A percentile compares a stretch with the other conserved stretches of the same genome.
phyloP scores from a whole-genome alignment of 2,888 invertebrate species.

The Pseudococcus longispinus region DNA sequence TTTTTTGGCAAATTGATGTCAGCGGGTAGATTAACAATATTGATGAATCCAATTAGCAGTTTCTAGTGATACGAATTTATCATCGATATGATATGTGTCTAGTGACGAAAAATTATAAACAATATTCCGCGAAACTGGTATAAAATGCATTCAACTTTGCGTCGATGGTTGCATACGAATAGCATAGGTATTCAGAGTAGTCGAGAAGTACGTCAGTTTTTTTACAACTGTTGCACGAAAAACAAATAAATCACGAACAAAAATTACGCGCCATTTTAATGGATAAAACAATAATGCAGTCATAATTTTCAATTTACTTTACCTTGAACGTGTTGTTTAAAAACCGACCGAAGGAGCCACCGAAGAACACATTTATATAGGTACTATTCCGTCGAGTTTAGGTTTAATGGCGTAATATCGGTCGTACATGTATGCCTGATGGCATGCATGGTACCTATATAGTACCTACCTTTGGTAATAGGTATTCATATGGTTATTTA shows the following conservation, averaged over 20 bases:
- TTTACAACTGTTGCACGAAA: conserved; percentile 54
- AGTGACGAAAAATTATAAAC: background rate
- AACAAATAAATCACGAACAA: conserved; percentile 52
- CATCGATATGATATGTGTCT: background rate
- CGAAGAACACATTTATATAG: background rate
- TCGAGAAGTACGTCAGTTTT: background rate
- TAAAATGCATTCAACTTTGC: background rate
- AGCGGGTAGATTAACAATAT: background rate
- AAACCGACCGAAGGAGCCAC: conserved; percentile 7
- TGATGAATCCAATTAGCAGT: background rate
- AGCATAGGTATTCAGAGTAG: background rate
- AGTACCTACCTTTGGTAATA: background rate
- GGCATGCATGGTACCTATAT: background rate
- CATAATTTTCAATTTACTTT: conserved; percentile 52
- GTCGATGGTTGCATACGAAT: background rate
- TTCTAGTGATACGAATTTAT: conserved; percentile 4
- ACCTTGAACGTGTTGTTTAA: conserved; percentile 53
- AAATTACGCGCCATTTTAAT: conserved; percentile 55
- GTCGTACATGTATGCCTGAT: background rate
- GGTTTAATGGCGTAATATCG: conserved; percentile 12
- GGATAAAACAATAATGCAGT: conserved; percentile 54
- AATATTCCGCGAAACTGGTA: background rate
- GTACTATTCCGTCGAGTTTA: background rate
- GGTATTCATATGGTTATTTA: background rate
- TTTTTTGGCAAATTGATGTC: background rate